These are phyloP conservation scores for Pterois miles DNA, from an alignment of 2,797 vertebrate genomes.

Conservation along the genomic window DNA sequence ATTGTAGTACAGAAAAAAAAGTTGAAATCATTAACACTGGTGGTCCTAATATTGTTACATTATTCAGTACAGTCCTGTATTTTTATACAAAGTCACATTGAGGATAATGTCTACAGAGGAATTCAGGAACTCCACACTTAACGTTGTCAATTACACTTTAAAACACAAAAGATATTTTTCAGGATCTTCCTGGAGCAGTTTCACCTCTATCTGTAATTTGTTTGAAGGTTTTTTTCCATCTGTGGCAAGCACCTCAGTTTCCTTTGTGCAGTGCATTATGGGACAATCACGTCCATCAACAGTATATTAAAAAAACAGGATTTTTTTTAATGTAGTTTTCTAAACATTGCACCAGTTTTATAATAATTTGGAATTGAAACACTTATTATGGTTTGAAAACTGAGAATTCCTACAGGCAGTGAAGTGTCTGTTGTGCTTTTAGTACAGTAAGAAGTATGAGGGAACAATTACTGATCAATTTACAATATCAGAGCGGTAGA, in stretches of 20 bases:
- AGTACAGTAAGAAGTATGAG: background rate
- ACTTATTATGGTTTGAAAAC: background rate
- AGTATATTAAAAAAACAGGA: background rate
- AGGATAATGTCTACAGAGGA: background rate
- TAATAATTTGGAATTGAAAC: background rate
- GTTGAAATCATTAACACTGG: background rate
- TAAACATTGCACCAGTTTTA: background rate
- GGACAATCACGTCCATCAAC: background rate
- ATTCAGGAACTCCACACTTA: background rate
- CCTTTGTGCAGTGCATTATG: background rate
- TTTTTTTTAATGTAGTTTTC: background rate
- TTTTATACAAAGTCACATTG: background rate
- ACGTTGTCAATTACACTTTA: background rate
- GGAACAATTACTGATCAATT: conserved; percentile 4
- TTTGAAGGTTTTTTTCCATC: background rate
- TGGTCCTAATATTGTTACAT: background rate
- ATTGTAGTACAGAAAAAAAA: background rate
- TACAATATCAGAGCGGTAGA: background rate
- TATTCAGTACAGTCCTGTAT: background rate
- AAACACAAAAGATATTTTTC: background rate
- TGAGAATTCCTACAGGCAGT: background rate
- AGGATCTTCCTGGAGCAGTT: background rate
- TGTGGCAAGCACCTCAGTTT: background rate
- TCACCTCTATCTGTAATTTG: background rate
- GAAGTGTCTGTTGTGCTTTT: background rate